Conservation (phyloP, 2,797 vertebrate species). For the Paramormyrops hopkinsi region DNA sequence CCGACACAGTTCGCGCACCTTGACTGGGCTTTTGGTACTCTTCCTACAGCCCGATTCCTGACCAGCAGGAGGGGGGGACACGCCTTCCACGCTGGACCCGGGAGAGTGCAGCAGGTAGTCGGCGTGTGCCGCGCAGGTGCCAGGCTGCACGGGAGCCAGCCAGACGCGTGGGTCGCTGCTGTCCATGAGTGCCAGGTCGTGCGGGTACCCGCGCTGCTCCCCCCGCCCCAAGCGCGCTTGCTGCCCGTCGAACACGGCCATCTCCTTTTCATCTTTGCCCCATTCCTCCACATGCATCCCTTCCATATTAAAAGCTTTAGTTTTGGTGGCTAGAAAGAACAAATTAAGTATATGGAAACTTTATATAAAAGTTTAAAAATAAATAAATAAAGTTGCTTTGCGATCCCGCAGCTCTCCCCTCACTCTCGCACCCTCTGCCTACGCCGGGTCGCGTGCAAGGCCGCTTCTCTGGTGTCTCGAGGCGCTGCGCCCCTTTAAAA, state of each 20-base stretch:
- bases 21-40: slow-evolving; percentile 50
- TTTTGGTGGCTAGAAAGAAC: slow-evolving; percentile 12
- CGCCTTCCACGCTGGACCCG: slow-evolving; percentile 51
- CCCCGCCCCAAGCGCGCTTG: slow-evolving; percentile 45
- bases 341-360: neutral
- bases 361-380: slow-evolving; percentile 18
- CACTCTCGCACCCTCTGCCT: slow-evolving; percentile 41
- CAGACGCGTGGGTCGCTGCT: slow-evolving; percentile 78
- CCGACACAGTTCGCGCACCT: slow-evolving; percentile 62
- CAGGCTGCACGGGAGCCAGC: slow-evolving; percentile 71
- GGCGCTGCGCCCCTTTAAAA: slow-evolving; percentile 84
- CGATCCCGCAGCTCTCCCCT: slow-evolving; percentile 15
- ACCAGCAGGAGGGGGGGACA: slow-evolving; percentile 53
- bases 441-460: slow-evolving; percentile 68
- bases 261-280: slow-evolving; percentile 47
- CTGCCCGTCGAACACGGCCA: slow-evolving; percentile 36
- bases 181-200: slow-evolving; percentile 68
- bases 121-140: slow-evolving; percentile 71
- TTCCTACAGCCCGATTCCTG: slow-evolving; percentile 52
- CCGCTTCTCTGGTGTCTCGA: slow-evolving; percentile 81
- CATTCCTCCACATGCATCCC: slow-evolving; percentile 54
- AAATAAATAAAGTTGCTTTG: neutral
- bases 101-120: slow-evolving; percentile 74
- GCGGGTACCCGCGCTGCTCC: slow-evolving; percentile 53
- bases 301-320: slow-evolving; percentile 50